Conservation (phyloP, 2,113 vertebrate genomes). For the Notothenia coriiceps region DNA sequence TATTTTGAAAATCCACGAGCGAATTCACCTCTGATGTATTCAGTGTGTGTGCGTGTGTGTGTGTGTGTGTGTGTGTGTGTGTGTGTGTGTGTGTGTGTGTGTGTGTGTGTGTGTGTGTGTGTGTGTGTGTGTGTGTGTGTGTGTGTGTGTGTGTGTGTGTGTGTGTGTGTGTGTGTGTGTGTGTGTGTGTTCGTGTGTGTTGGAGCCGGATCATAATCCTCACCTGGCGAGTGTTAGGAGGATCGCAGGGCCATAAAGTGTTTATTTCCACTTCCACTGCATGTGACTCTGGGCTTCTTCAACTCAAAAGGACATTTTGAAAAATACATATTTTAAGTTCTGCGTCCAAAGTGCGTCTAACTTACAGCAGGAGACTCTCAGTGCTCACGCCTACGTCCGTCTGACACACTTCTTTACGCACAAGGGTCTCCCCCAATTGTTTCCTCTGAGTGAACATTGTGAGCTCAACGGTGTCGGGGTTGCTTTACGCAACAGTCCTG, state of each 20-base stretch:
- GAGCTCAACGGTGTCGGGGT: conserved; percentile 34
- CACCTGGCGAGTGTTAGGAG: conserved; percentile 32
- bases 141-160: neutral
- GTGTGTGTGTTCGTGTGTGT: conserved; percentile 3
- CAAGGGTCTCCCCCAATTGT: conserved; percentile 73
- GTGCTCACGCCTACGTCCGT: conserved; percentile 56
- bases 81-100: neutral
- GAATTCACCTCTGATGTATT: conserved; percentile 1
- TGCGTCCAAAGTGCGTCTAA: conserved; percentile 24
- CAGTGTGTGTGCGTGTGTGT: neutral
- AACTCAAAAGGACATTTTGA: neutral
- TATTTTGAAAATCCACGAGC: conserved; percentile 3
- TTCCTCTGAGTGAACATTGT: conserved; percentile 16
- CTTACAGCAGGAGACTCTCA: conserved; percentile 33
- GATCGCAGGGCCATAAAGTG: neutral
- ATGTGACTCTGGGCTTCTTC: conserved; percentile 11
- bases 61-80: neutral
- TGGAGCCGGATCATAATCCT: conserved; percentile 11
- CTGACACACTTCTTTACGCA: conserved; percentile 72
- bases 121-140: neutral
- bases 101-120: neutral
- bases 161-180: neutral
- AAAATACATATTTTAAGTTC: neutral
- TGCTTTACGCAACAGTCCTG: conserved; percentile 50
- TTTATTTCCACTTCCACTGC: conserved; percentile 29